phyloP scores from a whole-genome alignment of 2,113 vertebrate species.

The Crotalus helleri region DNA sequence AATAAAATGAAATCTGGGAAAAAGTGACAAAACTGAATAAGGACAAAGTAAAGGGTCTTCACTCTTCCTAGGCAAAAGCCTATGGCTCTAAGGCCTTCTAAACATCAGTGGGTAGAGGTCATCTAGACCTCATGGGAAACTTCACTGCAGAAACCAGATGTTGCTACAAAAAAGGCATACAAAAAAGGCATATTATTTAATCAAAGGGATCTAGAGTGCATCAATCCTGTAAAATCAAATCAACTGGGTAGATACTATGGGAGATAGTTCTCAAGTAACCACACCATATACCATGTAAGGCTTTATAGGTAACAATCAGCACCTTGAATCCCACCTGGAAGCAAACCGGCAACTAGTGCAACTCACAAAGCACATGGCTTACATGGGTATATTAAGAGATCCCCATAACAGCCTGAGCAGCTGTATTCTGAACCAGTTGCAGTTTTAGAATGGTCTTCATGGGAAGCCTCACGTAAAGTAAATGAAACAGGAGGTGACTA shows the following conservation, averaged over 20 bases:
- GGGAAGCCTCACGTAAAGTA: background rate
- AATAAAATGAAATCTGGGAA: background rate
- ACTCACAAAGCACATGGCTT: background rate
- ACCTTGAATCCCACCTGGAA: background rate
- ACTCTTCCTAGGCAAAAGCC: background rate
- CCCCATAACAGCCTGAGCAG: background rate
- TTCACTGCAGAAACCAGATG: background rate
- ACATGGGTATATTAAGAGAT: background rate
- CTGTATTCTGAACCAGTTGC: background rate
- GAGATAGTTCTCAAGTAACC: background rate
- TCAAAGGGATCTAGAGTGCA: background rate
- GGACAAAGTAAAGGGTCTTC: background rate
- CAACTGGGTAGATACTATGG: background rate
- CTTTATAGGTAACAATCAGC: background rate
- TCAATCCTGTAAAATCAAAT: background rate
- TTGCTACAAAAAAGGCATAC: background rate
- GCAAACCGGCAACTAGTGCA: background rate
- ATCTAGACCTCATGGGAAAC: background rate
- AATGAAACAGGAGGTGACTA: background rate
- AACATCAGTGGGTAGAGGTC: background rate
- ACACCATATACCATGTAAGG: background rate
- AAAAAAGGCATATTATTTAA: background rate
- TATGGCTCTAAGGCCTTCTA: background rate
- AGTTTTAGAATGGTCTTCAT: background rate
- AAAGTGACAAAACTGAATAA: background rate